Evolutionary conservation across 2,797 vertebrate genomes (phyloP).

Genomic region (Dromococcyx pavoninus): DNA sequence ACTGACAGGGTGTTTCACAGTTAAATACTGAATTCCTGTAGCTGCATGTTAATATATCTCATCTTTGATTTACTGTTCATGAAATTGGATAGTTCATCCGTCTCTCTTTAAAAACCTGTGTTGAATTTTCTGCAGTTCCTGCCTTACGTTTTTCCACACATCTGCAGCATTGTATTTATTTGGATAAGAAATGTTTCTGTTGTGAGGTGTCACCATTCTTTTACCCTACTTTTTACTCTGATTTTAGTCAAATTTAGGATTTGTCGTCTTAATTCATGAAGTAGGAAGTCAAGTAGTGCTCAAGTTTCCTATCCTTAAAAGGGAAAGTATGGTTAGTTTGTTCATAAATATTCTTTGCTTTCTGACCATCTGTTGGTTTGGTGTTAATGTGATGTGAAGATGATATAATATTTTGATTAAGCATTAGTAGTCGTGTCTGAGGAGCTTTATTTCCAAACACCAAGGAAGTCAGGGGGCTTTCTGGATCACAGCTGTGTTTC

Average conservation of each 20-base stretch:
- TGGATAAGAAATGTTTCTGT: not conserved
- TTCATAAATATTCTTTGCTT: not conserved
- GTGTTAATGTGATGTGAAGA: not conserved
- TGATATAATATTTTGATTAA: not conserved
- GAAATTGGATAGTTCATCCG: not conserved
- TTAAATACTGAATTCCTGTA: not conserved
- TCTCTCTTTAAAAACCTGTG: not conserved
- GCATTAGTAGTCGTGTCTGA: not conserved
- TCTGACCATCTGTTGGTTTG: not conserved
- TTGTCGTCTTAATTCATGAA: not conserved
- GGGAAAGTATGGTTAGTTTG: not conserved
- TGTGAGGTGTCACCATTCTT: not conserved
- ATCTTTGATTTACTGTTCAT: not conserved
- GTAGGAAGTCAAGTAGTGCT: not conserved
- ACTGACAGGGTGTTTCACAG: not conserved
- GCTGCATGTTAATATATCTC: not conserved
- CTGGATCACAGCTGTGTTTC: not conserved
- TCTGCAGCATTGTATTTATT: not conserved
- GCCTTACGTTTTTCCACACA: not conserved
- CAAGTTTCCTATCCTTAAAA: not conserved
- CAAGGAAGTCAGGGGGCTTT: not conserved
- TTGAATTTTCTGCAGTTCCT: not conserved
- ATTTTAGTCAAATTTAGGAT: not conserved
- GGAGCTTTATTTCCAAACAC: not conserved
- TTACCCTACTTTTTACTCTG: not conserved